Percentiles rank a stretch among this genome's conserved stretches.
phyloP scores from a whole-genome alignment of 2,888 invertebrate genomes.

The Meiosimyza decipiens region DNA sequence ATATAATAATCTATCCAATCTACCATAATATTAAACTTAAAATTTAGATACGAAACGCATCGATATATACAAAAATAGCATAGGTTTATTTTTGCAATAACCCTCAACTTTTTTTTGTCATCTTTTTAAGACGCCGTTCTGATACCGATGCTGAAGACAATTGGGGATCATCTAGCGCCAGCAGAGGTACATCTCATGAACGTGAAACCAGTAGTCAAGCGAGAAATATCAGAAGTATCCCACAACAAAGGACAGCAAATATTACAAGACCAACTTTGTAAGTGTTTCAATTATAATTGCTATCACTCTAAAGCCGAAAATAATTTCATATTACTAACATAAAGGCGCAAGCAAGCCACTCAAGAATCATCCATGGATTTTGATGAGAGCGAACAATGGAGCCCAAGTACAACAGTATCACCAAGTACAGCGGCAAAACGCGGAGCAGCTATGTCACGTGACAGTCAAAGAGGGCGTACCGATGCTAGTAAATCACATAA shows the following conservation, averaged over 20 bases:
- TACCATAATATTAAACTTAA: too few species aligned
- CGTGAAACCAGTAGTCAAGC: slow-evolving; percentile 56
- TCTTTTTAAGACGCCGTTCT: slow-evolving; percentile 51
- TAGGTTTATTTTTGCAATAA: too few species aligned
- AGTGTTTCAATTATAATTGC: slow-evolving; percentile 24
- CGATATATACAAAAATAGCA: too few species aligned
- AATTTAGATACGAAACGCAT: too few species aligned
- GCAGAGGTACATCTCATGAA: slow-evolving; percentile 58
- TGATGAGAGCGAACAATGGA: slow-evolving; percentile 43
- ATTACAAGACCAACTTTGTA: slow-evolving; percentile 38
- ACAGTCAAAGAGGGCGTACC: slow-evolving; percentile 41
- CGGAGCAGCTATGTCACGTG: slow-evolving; percentile 36
- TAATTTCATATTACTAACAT: too few species aligned
- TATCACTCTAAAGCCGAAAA: too few species aligned
- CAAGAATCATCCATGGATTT: slow-evolving; percentile 56
- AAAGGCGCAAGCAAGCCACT: slow-evolving; percentile 56
- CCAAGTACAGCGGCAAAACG: slow-evolving; percentile 41
- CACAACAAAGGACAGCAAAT: slow-evolving; percentile 45
- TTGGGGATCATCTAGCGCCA: slow-evolving; percentile 60
- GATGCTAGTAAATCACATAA: slow-evolving; percentile 39
- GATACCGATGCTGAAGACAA: slow-evolving; percentile 54
- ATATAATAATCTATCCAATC: too few species aligned
- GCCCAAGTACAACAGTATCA: slow-evolving; percentile 2
- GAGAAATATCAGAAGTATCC: slow-evolving; percentile 50
- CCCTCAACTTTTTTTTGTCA: slow-evolving; percentile 9